These are phyloP conservation scores for Notechis scutatus DNA, from an alignment of 2,113 vertebrate genomes.

Conservation along the genomic window DNA sequence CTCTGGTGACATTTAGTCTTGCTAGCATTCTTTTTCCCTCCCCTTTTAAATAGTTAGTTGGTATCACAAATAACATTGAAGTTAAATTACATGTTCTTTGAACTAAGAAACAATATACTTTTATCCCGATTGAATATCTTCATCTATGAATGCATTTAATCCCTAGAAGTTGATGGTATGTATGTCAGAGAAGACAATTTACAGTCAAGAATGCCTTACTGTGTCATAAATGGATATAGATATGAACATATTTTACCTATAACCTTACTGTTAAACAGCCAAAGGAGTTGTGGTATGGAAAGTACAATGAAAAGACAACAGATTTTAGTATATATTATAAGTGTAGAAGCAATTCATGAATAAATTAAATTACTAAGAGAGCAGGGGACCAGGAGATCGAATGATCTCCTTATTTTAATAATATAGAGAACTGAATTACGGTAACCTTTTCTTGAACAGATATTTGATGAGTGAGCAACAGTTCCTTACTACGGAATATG, in stretches of 20 bases:
- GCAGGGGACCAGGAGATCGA: neutral
- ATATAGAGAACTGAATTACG: neutral
- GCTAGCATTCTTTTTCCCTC: constrained; percentile 36
- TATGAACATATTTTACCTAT: neutral
- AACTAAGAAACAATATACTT: neutral
- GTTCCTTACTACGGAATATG: neutral
- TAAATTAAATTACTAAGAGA: neutral
- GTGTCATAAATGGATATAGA: neutral
- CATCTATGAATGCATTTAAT: neutral
- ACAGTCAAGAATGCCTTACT: neutral
- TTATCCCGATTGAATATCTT: neutral
- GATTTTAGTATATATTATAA: neutral
- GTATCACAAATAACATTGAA: constrained; percentile 10
- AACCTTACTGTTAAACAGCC: neutral
- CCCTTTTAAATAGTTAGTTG: constrained; percentile 33
- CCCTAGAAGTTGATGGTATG: neutral
- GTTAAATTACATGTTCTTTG: constrained; percentile 28
- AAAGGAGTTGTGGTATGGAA: neutral
- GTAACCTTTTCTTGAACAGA: neutral
- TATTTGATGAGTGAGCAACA: neutral
- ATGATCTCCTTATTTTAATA: neutral
- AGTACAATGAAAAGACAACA: neutral
- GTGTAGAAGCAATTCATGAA: neutral
- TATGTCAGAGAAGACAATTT: neutral
- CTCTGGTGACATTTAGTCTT: constrained; percentile 58